Conservation (phyloP, 1,140 invertebrate genomes). For the Formica exsecta region DNA sequence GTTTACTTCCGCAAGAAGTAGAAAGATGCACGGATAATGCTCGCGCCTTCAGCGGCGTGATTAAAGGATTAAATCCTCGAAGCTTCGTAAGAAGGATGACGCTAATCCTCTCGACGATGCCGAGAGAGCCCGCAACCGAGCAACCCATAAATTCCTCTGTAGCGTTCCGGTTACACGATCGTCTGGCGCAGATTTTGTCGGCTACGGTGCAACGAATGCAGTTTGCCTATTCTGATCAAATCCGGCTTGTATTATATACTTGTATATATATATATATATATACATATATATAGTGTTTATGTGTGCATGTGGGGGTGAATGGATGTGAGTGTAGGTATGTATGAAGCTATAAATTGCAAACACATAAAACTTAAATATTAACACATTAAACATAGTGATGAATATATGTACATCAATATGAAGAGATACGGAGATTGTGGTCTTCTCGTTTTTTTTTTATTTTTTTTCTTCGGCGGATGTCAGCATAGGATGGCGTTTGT, state of each 20-base stretch:
- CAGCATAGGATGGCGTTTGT: conserved; percentile 33
- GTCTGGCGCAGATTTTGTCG: conserved; percentile 33
- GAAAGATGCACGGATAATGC: conserved; percentile 59
- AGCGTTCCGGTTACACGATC: conserved; percentile 32
- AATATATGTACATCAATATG: not conserved
- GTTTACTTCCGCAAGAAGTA: not conserved
- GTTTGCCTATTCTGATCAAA: conserved; percentile 34
- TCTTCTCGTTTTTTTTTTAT: not conserved
- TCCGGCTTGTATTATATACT: not conserved
- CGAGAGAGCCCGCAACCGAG: conserved; percentile 45
- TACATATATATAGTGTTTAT: not conserved
- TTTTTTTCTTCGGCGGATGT: not conserved
- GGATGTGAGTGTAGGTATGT: no score
- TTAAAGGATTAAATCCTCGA: conserved; percentile 69
- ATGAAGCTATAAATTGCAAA: not conserved
- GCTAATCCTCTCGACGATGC: conserved; percentile 60
- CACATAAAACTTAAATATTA: not conserved
- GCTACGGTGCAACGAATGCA: not conserved
- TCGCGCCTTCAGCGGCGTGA: conserved; percentile 32
- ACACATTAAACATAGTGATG: not conserved
- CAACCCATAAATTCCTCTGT: conserved; percentile 42
- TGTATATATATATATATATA: not conserved
- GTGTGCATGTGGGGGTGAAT: no score
- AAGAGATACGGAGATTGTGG: not conserved
- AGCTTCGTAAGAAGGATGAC: conserved; percentile 50